phyloP scores from a whole-genome alignment of 2,113 vertebrate species.

The Sapayoa aenigma region DNA sequence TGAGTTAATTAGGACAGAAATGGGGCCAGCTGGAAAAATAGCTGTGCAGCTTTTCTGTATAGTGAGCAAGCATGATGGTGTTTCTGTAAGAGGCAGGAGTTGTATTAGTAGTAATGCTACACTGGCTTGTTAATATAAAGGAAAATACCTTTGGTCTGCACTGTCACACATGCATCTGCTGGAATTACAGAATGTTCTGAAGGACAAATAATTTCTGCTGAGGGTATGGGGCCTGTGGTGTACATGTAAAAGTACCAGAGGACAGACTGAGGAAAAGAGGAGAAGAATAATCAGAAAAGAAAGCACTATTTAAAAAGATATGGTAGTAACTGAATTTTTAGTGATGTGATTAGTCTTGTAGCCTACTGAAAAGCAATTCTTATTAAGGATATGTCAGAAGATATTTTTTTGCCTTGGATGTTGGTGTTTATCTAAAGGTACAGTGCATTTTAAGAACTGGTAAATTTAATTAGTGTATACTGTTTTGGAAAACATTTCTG shows the following conservation, averaged over 20 bases:
- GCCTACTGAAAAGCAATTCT: not conserved
- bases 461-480: not conserved
- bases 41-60: not conserved
- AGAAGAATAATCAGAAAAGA: not conserved
- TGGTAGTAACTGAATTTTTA: not conserved
- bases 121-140: not conserved
- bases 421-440: not conserved
- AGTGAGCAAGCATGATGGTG: not conserved
- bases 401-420: not conserved
- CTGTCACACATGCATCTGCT: not conserved
- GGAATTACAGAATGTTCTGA: not conserved
- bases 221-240: not conserved
- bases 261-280: not conserved
- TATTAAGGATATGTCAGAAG: not conserved
- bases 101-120: not conserved
- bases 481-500: not conserved
- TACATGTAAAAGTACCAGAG: not conserved
- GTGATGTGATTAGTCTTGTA: not conserved
- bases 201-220: not conserved
- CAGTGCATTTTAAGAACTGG: not conserved
- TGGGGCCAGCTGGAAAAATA: constrained; percentile 2
- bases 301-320: not conserved
- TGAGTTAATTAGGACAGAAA: constrained; percentile 30
- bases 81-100: not conserved
- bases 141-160: not conserved